Evolutionary conservation across 2,113 vertebrate genomes (phyloP).

Genomic region (Arizona elegans): DNA sequence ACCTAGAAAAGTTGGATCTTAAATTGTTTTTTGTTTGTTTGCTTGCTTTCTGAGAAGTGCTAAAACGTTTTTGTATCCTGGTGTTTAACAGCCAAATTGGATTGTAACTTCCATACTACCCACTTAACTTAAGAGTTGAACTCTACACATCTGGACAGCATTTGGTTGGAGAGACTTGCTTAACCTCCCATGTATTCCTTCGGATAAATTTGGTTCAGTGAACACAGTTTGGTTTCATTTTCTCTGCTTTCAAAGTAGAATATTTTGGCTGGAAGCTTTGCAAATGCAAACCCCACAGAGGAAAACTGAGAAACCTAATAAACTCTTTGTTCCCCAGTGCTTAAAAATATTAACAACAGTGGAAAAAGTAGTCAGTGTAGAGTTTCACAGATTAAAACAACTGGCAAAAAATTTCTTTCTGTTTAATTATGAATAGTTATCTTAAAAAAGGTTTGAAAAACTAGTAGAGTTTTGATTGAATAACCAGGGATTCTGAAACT

Average conservation of each 20-base stretch:
- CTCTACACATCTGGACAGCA: background rate
- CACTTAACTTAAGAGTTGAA: background rate
- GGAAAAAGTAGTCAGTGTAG: slow-evolving; percentile 39
- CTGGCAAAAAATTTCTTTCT: background rate
- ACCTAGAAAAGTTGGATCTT: background rate
- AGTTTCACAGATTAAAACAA: slow-evolving; percentile 29
- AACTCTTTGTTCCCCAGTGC: slow-evolving; percentile 45
- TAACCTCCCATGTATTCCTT: background rate
- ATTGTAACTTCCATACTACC: background rate
- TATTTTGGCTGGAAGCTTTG: slow-evolving; percentile 51
- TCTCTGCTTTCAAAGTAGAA: background rate
- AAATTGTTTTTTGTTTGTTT: background rate
- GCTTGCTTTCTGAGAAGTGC: background rate
- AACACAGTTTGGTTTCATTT: background rate
- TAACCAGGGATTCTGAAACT: background rate
- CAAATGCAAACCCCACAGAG: slow-evolving; percentile 29
- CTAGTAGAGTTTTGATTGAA: background rate
- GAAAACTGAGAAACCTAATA: slow-evolving; percentile 50
- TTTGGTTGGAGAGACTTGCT: background rate
- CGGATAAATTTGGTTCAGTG: background rate
- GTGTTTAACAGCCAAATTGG: background rate
- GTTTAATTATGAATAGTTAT: background rate
- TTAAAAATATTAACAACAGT: slow-evolving; percentile 52
- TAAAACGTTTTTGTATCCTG: background rate
- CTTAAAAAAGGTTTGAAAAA: background rate